Base-by-base conservation (phyloP, 2,888 invertebrate genomes). In the Acleris literana region DNA sequence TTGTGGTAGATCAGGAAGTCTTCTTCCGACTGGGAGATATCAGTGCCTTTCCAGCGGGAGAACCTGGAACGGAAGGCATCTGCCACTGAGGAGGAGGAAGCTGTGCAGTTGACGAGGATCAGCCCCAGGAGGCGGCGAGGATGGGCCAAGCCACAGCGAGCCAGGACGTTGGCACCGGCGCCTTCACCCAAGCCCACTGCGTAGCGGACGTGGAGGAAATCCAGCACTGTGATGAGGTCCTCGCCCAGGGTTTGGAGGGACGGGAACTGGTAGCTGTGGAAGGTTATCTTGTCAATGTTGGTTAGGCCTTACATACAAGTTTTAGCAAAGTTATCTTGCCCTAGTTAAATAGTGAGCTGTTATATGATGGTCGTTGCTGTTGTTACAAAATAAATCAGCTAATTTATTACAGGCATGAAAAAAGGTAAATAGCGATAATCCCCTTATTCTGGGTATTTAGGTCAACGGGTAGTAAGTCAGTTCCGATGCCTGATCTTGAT, bases 1-100 rank as follows among this genome's bases (percentile, higher is more conserved):
- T 97, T 97, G 87, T 98, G 97, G 83, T 97, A 96, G 77, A 97
- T 95, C 72, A 98, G 93, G 86, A 97, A 97, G 78, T 97, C 96
- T 89, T 97, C 97, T 68, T 97, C 97, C 2, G 97, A 96, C 73
- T 97, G 97, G 67, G 96, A 96, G 88, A 97, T 97, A 81, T 95
- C 96, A 39, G 96, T 94, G 66, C 97, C 94, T 78, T 95, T 96
- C 96, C 97, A 97, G 77, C 96, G 95, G 70, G 97, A 96, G 82
- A 97, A 95, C 94, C 97, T 95, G 80, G 95, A 96, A 84, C 96
- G 96, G 86, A 98, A 96, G 72, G 96, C 96, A 81, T 97, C 97
- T 79, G 97, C 94, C 66, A 97, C 96, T 4, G 97, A 96, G 3
- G 97, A 96, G 7, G 97, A 96, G 57, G 97, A 96, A 25, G 96